Evolutionary conservation across 2,888 invertebrate genomes (phyloP).

Genomic region (Drosophila seclusa): DNA sequence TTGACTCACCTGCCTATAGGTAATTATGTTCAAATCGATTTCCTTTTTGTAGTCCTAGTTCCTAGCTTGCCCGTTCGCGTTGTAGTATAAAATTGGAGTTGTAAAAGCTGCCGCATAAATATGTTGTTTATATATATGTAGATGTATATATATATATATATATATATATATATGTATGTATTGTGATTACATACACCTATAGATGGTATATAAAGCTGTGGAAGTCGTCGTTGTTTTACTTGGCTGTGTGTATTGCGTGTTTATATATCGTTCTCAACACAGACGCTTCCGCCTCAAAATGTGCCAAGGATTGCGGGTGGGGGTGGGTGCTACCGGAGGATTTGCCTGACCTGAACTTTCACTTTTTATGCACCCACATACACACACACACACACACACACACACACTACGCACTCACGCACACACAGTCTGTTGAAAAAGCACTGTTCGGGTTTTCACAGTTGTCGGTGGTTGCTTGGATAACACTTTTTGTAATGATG

Average conservation of each 20-base stretch:
- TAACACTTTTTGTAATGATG: constrained; percentile 50
- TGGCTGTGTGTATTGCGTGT: constrained; percentile 60
- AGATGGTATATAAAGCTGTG: constrained; percentile 16
- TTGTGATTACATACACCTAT: constrained; percentile 21
- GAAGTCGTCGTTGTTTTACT: constrained; percentile 27
- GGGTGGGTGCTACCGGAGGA: constrained; percentile 38
- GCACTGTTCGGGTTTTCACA: constrained; percentile 32
- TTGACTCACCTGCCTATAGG: constrained; percentile 53
- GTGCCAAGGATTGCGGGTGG: constrained; percentile 39
- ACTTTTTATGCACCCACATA: constrained; percentile 55
- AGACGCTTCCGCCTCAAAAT: constrained; percentile 22
- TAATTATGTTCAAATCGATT: constrained; percentile 52
- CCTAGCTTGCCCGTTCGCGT: constrained; percentile 19
- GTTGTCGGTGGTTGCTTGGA: constrained; percentile 55
- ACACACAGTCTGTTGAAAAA: constrained; percentile 17
- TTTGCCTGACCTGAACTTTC: constrained; percentile 62
- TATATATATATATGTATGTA: constrained; percentile 23
- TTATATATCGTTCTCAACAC: constrained; percentile 47
- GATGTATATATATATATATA: not conserved
- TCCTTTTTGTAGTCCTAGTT: constrained; percentile 29
- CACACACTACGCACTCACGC: constrained; percentile 10
- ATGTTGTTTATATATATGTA: constrained; percentile 2
- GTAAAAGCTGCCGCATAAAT: constrained; percentile 67
- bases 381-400: constrained; percentile 16
- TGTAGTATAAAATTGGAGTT: constrained; percentile 53